Conservation (phyloP, 2,113 vertebrate species). For the Microtus pennsylvanicus region DNA sequence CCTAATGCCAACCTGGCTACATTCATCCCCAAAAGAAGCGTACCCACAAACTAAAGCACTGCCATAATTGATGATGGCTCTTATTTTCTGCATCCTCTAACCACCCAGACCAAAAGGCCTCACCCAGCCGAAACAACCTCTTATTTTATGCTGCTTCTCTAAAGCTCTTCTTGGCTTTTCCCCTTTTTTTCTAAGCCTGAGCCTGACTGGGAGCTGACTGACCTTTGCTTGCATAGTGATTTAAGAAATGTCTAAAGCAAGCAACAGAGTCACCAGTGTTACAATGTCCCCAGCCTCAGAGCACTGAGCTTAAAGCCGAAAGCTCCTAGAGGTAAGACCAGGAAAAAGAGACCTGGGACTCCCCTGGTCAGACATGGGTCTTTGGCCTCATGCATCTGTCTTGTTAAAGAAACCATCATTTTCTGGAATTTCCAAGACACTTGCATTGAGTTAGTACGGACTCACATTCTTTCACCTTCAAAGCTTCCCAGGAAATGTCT, state of each 20-base stretch:
- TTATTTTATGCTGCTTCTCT: background rate
- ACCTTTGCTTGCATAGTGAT: background rate
- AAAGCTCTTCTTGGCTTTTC: background rate
- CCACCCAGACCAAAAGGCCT: background rate
- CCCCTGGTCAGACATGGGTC: background rate
- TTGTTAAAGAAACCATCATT: background rate
- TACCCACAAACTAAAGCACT: conserved; percentile 25
- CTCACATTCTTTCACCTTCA: background rate
- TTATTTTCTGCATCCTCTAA: conserved; percentile 1
- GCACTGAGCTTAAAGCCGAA: background rate
- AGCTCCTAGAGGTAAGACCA: background rate
- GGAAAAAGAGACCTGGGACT: background rate
- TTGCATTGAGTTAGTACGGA: background rate
- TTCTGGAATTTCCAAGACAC: background rate
- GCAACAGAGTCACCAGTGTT: background rate
- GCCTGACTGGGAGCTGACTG: background rate
- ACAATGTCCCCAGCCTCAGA: background rate
- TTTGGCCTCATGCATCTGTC: background rate
- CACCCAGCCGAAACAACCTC: background rate
- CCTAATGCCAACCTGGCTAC: background rate
- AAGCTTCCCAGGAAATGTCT: background rate
- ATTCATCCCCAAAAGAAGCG: conserved; percentile 9
- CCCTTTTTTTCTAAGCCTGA: background rate
- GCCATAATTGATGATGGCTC: background rate
- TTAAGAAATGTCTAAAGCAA: background rate